Evolutionary conservation across 2,888 invertebrate species (phyloP), one percentile per base, ranked within the genome.

Genomic region (Andricus quercusramuli): DNA sequence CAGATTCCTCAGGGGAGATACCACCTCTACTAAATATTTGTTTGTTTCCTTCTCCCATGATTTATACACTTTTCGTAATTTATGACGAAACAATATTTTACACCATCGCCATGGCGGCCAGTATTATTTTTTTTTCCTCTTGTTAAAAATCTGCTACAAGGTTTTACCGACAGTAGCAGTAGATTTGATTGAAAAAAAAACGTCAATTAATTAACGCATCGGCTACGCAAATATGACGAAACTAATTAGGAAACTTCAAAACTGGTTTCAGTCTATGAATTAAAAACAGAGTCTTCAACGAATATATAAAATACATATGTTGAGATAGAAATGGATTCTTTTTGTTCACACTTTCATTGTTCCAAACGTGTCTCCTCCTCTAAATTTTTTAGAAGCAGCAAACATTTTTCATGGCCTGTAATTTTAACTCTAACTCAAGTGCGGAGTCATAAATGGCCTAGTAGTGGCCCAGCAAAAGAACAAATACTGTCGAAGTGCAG

Each of bases 1-100:
- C 67, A 77, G 76, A 81, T 81, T 81, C 77, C 80, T 81, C 81
- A 51, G 29, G 65, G 64, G 65, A 32, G 32, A 37, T 66, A 20
- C 32, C 65, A 25, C 32, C 37, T 32, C n/a, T n/a, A 32, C 9
- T 29, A 3, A 20, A 32, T 66, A 9, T 66, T 29, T 66, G 32
- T 64, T 78, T 68, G 59, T 67, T 70, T 74, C 77, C 59, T 80
- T 80, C 22, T 56, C n/a, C 56, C n/a, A n/a, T 56, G 22, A 56
- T 56, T 56, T 56, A 20, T 56, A 56, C 22, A 22, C 56, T 56
- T 56, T 11, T 22, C 56, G 56, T 56, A 22, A 56, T 56, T 56
- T 22, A 56, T 56, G n/a, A 56, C 11, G 11, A 22, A 56, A 56
- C n/a, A 56, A 56, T 56, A 22, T 56, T 56, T 22, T 20, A 56